Base-by-base conservation (phyloP, 2,888 invertebrate genomes). In the Camptogramma bilineatum region DNA sequence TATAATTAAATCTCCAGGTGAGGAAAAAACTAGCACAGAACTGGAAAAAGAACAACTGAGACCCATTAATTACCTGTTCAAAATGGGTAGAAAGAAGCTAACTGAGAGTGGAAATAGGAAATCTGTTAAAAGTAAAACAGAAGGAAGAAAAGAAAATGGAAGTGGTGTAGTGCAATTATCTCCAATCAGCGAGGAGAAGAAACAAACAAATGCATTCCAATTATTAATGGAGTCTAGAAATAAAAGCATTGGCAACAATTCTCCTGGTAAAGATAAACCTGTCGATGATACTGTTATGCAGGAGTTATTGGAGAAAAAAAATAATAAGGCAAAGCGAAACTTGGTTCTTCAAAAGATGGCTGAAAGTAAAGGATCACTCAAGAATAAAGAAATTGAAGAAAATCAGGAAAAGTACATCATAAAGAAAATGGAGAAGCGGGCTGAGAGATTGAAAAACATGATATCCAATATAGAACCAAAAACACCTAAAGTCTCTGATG, bases 191-290 rank as follows among this genome's bases (percentile, higher is more conserved):
- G 77, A 83, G 64, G 82, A 82, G 21, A 86, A 80, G 67, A 88
- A 84, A 67, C 82, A 88, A 69, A 88, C 82, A 58, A 86, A 96
- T 92, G 95, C 95, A 39, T 96, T 96, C 82, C 90, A 95, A 75
- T 79, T 96, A 31, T 90, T 96, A 88, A 96, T 96, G 96, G 94
- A 94, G 70, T 94, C 94, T 17, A 90, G 95, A 69, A 94, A 95
- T 77, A 95, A 95, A 79, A 91, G 91, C 52, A 94, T 96, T 67
- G 96, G 96, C 1, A 83, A 85, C 19, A 96, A 96, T 84, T 94
- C 95, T 21, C 94, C 94, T 8, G 95, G 95, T 0, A 95, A 94
- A 84, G 93, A 93, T 52, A 84, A 80, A 73, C 70, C 54, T 18
- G 53, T 69, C 54, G 81, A 83, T 52, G 79, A 81, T 64, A 70